A percentile compares a stretch with the other conserved stretches of the same genome.
phyloP scores from a whole-genome alignment of 2,113 vertebrate genomes.

The Plotosus lineatus region DNA sequence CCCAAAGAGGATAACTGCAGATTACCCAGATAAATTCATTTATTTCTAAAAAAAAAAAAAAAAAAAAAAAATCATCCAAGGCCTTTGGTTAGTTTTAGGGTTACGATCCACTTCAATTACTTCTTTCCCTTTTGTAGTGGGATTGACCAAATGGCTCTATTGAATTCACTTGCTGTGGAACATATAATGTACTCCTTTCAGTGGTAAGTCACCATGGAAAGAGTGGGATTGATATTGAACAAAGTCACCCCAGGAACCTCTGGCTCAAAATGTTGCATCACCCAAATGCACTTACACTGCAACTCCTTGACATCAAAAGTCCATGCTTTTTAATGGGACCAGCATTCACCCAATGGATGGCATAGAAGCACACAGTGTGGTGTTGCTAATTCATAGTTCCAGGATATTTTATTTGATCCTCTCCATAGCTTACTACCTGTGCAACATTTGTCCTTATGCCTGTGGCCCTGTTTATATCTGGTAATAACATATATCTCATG shows the following conservation, averaged over 20 bases:
- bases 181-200: conserved; percentile 11
- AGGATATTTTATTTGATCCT: not conserved
- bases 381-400: not conserved
- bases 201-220: not conserved
- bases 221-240: not conserved
- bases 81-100: conserved; percentile 5
- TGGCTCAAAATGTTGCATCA: conserved; percentile 1
- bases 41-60: conserved; percentile 21
- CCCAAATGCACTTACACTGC: not conserved
- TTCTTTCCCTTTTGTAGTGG: not conserved
- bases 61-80: no score
- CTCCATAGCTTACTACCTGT: conserved; percentile 2
- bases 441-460: not conserved
- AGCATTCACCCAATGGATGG: not conserved
- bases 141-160: not conserved
- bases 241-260: not conserved
- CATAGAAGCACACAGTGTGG: not conserved
- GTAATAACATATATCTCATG: not conserved
- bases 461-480: not conserved
- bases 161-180: conserved; percentile 7
- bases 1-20: not conserved
- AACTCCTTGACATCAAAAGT: not conserved
- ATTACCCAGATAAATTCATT: conserved; percentile 18
- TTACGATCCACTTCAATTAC: conserved; percentile 9
- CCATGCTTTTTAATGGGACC: not conserved